Evolutionary conservation across 2,797 vertebrate genomes (phyloP).

Genomic region (Enteromius radiatus): DNA sequence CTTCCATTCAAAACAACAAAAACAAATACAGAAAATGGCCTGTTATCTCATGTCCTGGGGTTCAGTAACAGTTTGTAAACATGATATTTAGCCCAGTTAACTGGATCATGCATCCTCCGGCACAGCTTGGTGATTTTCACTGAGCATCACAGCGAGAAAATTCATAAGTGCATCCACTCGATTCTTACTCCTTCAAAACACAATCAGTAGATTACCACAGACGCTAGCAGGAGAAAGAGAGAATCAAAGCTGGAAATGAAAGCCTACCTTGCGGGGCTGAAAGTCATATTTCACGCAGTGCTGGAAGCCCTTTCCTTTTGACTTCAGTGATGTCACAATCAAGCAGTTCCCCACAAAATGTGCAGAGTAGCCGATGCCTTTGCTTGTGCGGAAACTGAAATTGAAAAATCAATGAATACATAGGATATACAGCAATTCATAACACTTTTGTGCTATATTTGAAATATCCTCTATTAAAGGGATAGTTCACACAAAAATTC

Average conservation of each 20-base stretch:
- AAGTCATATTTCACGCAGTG: slow-evolving; percentile 98
- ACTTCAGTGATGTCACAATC: slow-evolving; percentile 96
- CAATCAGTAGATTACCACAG: slow-evolving; percentile 1
- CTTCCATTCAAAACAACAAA: slow-evolving; percentile 13
- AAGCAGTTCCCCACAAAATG: slow-evolving; percentile 97
- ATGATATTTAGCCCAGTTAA: slow-evolving; percentile 30
- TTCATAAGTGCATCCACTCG: slow-evolving; percentile 24
- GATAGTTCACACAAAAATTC: neutral
- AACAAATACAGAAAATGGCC: slow-evolving; percentile 9
- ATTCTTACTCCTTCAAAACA: neutral
- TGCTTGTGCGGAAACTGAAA: slow-evolving; percentile 94
- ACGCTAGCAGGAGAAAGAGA: neutral
- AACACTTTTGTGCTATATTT: neutral
- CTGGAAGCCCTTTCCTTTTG: slow-evolving; percentile 98
- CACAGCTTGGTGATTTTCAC: neutral
- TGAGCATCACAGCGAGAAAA: slow-evolving; percentile 15
- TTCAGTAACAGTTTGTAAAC: slow-evolving; percentile 26
- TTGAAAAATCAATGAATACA: slow-evolving; percentile 43
- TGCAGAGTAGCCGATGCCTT: slow-evolving; percentile 96
- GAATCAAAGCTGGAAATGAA: slow-evolving; percentile 16
- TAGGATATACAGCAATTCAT: neutral
- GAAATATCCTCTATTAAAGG: neutral
- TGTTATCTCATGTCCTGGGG: slow-evolving; percentile 15
- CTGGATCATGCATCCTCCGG: neutral
- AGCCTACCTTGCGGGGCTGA: slow-evolving; percentile 92